Conservation (phyloP, 2,113 vertebrate species). For the Channa argus region DNA sequence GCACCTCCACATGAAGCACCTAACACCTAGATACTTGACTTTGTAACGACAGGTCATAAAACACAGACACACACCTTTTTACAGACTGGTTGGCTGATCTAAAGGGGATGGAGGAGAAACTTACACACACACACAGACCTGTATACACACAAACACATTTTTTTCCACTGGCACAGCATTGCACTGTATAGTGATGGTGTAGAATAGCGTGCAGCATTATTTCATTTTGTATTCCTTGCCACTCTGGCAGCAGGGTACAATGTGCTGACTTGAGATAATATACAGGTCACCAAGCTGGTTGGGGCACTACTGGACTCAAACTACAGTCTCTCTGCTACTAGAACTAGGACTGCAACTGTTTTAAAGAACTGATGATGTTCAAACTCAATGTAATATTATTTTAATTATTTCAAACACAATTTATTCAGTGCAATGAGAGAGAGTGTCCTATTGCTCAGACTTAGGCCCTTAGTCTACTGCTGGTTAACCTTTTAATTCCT, state of each 20-base stretch:
- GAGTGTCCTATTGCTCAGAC: too few species aligned
- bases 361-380: too few species aligned
- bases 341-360: neutral
- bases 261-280: slow-evolving; percentile 32
- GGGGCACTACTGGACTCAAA: neutral
- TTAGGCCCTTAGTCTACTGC: too few species aligned
- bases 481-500: too few species aligned
- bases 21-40: slow-evolving; percentile 75
- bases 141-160: neutral
- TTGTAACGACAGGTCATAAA: slow-evolving; percentile 70
- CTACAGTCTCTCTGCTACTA: neutral
- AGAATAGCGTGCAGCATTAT: neutral
- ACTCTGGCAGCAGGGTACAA: neutral
- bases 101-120: slow-evolving; percentile 9
- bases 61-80: slow-evolving; percentile 28
- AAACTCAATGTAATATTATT: too few species aligned
- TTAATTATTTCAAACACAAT: too few species aligned
- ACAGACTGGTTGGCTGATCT: slow-evolving; percentile 21
- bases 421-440: too few species aligned
- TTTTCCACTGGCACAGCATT: slow-evolving; percentile 35
- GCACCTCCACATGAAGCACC: slow-evolving; percentile 61
- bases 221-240: slow-evolving; percentile 13
- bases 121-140: neutral
- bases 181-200: slow-evolving; percentile 4
- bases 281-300: slow-evolving; percentile 8